Base-by-base conservation (phyloP, 1,140 invertebrate species). In the Drosophila ohnishii region DNA sequence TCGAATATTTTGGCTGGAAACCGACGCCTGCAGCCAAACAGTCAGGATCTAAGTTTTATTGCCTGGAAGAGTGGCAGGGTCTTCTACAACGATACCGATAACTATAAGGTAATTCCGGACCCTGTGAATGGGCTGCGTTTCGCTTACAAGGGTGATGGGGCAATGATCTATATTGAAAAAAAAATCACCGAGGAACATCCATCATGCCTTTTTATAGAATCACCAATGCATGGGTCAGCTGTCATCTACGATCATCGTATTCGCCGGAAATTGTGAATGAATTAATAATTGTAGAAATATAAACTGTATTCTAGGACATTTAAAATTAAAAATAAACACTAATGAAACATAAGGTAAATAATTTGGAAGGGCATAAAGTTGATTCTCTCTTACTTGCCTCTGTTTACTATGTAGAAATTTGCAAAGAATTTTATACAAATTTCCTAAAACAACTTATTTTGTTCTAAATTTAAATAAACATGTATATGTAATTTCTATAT, bases 171-270 rank as follows among this genome's bases (percentile, higher is more conserved):
- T 2, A 64, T 65, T 19, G 60, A 75, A 4, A 74, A 65, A 11
- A 42, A 35, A 13, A 74, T 75, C 0, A 39, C 61, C 2, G 22
- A 25, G 1, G 51, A 65, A 2, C 25, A 74, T 51, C 19, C 25
- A 4, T n/a, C 25, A 14, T 75, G 70, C 28, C 28, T 13, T 0
- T 74, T 13, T 35, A 42, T 65, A 40, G 60, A 75, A 11, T 75
- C 72, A 6, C 45, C 51, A 0, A 75, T 58, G n/a, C 51, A 75
- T 25, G 72, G 60, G 1, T 75, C 37, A 1, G 25, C 32, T 22
- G 51, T 64, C 28, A 34, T 75, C 7, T 75, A 63, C 19, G 71
- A 75, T 75, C 53, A 75, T 16, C 34, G 39, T 3, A 64, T 75
- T 28, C 35, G 60, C 0, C 45, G 71, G 2, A 64, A 58, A 22